A percentile compares a stretch with the other conserved stretches of the same genome.
These are phyloP conservation scores for Rutpela maculata DNA, from an alignment of 2,888 invertebrate genomes.

Conservation along the genomic window DNA sequence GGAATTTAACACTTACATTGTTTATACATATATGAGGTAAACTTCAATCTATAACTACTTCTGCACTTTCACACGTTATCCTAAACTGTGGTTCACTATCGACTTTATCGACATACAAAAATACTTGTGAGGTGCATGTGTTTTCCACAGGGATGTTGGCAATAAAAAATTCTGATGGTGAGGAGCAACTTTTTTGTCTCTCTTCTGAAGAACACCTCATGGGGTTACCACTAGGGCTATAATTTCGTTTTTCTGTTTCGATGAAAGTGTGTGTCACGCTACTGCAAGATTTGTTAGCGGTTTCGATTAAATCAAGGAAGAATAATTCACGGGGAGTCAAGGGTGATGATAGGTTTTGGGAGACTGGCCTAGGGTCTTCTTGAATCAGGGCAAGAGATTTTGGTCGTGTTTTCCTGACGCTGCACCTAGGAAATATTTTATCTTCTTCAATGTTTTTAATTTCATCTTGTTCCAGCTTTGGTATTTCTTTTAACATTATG, in stretches of 20 bases:
- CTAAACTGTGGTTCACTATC: background rate
- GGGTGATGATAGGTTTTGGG: conserved; percentile 45
- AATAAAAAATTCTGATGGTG: conserved; percentile 30
- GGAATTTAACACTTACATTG: too few species aligned
- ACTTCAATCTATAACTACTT: background rate
- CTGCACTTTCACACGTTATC: conserved; percentile 3
- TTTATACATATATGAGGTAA: too few species aligned
- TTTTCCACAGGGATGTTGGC: conserved; percentile 28
- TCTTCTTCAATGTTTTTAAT: conserved; percentile 13
- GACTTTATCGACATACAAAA: conserved; percentile 16
- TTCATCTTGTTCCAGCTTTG: background rate
- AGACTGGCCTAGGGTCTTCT: conserved; percentile 41
- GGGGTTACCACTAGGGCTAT: conserved; percentile 7
- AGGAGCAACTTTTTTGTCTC: conserved; percentile 5
- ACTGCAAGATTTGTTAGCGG: conserved; percentile 62
- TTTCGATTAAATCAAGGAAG: conserved; percentile 71
- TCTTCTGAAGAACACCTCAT: background rate
- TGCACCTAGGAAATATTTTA: conserved; percentile 42
- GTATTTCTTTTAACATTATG: conserved; percentile 5
- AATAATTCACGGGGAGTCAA: conserved; percentile 72
- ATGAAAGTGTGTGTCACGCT: conserved; percentile 45
- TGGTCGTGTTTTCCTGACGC: conserved; percentile 40
- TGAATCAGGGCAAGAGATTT: conserved; percentile 4
- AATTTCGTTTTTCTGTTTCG: conserved; percentile 33
- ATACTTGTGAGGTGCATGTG: conserved; percentile 1